Evolutionary conservation across 1,140 invertebrate species (phyloP).

Genomic region (Drosophila neocordata): DNA sequence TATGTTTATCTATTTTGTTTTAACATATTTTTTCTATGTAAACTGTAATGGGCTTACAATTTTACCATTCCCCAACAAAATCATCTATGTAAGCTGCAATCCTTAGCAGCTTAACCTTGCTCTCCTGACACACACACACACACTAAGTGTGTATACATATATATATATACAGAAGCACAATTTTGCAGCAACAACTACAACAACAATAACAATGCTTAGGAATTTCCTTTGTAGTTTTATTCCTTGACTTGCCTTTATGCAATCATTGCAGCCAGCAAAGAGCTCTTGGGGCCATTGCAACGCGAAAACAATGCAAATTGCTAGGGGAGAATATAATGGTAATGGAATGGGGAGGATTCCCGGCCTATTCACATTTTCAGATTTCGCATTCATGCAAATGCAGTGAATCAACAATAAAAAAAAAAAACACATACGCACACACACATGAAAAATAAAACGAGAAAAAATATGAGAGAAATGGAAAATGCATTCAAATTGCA

Average conservation of each 20-base stretch:
- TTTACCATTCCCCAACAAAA: slow-evolving; percentile 3
- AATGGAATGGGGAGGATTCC: slow-evolving; percentile 47
- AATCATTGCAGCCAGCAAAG: slow-evolving; percentile 64
- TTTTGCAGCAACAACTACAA: slow-evolving; percentile 16
- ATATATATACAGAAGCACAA: slow-evolving; percentile 12
- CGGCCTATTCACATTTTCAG: slow-evolving; percentile 74
- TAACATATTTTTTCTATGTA: not conserved
- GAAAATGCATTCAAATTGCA: slow-evolving; percentile 66
- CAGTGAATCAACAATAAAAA: slow-evolving; percentile 66
- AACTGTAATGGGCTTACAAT: slow-evolving; percentile 1
- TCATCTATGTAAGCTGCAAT: slow-evolving; percentile 25
- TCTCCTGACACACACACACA: slow-evolving; percentile 32
- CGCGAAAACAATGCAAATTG: slow-evolving; percentile 67
- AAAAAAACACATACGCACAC: not conserved
- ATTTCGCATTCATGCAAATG: slow-evolving; percentile 71
- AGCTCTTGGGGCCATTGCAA: slow-evolving; percentile 48
- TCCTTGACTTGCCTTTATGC: slow-evolving; percentile 62
- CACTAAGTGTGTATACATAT: too few relatives aligned
- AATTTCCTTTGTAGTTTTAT: slow-evolving; percentile 50
- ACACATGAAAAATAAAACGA: not conserved
- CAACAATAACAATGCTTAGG: slow-evolving; percentile 45
- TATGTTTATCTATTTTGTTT: not conserved
- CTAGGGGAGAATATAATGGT: slow-evolving; percentile 5
- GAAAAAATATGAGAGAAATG: slow-evolving; percentile 28
- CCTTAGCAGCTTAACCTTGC: slow-evolving; percentile 43